phyloP scores from a whole-genome alignment of 2,113 vertebrate species.

The Glaucidium brasilianum region DNA sequence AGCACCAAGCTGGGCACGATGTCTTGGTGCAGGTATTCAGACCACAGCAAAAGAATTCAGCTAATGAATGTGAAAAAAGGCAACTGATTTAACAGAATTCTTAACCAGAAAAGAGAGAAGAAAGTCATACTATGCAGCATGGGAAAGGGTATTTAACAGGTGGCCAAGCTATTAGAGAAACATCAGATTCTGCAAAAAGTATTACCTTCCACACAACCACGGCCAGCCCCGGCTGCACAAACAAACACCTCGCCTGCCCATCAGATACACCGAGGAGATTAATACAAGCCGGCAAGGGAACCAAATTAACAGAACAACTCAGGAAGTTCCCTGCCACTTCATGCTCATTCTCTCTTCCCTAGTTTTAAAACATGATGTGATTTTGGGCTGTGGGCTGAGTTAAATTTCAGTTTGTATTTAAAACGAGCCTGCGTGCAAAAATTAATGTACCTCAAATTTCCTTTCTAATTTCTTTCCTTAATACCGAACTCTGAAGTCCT shows the following conservation, averaged over 20 bases:
- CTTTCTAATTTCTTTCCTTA: constrained; percentile 11
- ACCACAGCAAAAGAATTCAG: neutral
- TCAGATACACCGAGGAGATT: neutral
- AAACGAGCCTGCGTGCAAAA: neutral
- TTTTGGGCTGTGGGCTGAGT: neutral
- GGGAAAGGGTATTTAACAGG: neutral
- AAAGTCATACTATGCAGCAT: neutral
- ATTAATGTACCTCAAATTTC: neutral
- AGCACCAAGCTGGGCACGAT: neutral
- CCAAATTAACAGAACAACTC: neutral
- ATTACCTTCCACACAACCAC: neutral
- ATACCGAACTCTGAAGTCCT: constrained; percentile 34
- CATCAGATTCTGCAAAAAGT: neutral
- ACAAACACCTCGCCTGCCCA: neutral
- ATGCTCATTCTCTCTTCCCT: neutral
- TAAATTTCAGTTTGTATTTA: neutral
- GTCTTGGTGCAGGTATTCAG: neutral
- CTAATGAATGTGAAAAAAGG: neutral
- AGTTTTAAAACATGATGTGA: neutral
- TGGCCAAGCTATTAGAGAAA: neutral
- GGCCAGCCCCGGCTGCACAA: neutral
- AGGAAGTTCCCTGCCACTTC: neutral
- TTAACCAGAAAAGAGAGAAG: neutral
- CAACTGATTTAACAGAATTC: neutral
- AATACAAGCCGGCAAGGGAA: neutral